Base-by-base conservation (phyloP, 2,888 invertebrate species). In the Tinea pellionella region DNA sequence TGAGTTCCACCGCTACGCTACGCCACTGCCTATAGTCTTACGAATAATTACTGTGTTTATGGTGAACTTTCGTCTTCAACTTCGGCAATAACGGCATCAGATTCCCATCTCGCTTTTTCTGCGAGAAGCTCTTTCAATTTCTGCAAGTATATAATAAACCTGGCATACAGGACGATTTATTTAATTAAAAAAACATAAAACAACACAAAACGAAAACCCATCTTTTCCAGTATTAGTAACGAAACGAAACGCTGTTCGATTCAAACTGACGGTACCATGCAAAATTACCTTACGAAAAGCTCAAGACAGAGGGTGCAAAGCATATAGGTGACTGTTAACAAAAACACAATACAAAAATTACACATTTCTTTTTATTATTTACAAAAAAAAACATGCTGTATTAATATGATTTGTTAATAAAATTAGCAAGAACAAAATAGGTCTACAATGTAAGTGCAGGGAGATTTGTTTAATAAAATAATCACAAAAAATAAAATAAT, bases 61-160 rank as follows among this genome's bases (percentile, higher is more conserved):
- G 90, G 90, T 0, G 90, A 90, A 61, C 71, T 88, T 67, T 91
- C 91, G 62, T 92, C 92, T 57, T 92, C 92, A 6, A 91, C 92
- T 72, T 93, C 93, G 60, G 89, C 90, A 66, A 94, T 93, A 0
- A 93, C 91, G 0, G 91, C 88, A 73, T 92, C 92, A 19, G 91
- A 89, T 67, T 93, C 93, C 77, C 90, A 89, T 42, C 91, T 78
- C 61, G 89, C 84, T n/a, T 90, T 80, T 63, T 90, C 89, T 0
- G 89, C 78, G 51, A 90, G 63, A 9, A 91, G 67, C 57, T 90
- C 88, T 68, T 89, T 88, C 1, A 89, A 80, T 80, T 89, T 90
- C 91, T 91, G 77, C 13, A 47, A 47, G 47, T 9, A 47, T 73
- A 75, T 8, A 16, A 47, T 47, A 47, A 15, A 47, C 47, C 47